A percentile compares a stretch with the other conserved stretches of the same genome.
These are phyloP conservation scores for Sesamia inferens DNA, from an alignment of 2,888 invertebrate genomes.

Conservation along the genomic window DNA sequence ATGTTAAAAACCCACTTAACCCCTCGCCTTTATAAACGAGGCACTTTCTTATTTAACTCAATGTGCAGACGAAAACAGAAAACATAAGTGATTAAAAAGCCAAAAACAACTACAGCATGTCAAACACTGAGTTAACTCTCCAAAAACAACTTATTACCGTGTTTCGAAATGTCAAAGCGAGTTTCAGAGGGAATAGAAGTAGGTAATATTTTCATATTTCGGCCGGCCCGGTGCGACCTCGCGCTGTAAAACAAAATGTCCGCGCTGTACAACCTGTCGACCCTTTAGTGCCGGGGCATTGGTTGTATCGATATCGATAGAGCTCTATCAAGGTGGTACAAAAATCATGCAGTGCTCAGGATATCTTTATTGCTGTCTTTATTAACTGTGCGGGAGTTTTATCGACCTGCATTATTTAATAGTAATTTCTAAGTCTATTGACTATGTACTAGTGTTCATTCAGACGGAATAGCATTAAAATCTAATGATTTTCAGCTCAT, in stretches of 20 bases:
- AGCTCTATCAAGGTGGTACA: neutral
- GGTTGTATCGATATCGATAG: constrained; percentile 42
- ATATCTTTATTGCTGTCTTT: neutral
- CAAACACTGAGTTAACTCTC: constrained; percentile 57
- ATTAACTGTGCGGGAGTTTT: neutral
- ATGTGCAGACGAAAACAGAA: constrained; percentile 38
- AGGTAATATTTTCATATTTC: constrained; percentile 73
- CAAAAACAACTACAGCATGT: constrained; percentile 50
- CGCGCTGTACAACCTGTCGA: constrained; percentile 76
- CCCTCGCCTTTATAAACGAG: constrained; percentile 10
- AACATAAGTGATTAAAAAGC: constrained; percentile 50
- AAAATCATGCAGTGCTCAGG: neutral
- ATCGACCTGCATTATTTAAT: neutral
- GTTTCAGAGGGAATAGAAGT: constrained; percentile 61
- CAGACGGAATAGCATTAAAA: neutral
- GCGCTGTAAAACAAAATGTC: constrained; percentile 81
- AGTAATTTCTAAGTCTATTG: neutral
- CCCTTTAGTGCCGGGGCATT: constrained; percentile 68
- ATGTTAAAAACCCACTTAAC: constrained; percentile 32
- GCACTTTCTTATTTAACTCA: constrained; percentile 36
- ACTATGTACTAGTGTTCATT: too few species aligned
- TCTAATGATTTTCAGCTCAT: neutral
- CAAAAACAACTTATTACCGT: constrained; percentile 65
- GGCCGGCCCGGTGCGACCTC: constrained; percentile 65
- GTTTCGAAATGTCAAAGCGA: constrained; percentile 65